These are phyloP conservation scores for Cyclophora albipunctata DNA, from an alignment of 2,888 invertebrate genomes.

Conservation along the genomic window DNA sequence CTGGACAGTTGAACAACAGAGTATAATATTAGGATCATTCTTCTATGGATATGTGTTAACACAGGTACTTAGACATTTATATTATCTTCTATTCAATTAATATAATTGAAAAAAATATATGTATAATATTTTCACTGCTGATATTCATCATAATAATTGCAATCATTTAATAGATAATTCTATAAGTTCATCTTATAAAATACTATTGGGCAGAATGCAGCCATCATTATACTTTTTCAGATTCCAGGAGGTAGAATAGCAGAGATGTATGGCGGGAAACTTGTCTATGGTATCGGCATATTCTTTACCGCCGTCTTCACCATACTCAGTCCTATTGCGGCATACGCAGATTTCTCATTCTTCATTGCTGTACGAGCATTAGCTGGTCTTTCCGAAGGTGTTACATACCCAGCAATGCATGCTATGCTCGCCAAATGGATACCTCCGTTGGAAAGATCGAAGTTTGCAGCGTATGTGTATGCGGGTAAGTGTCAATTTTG, in stretches of 20 bases:
- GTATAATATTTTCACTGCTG: too few relatives aligned
- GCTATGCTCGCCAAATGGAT: constrained; percentile 95
- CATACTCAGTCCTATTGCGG: constrained; percentile 87
- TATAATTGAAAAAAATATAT: too few relatives aligned
- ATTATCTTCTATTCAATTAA: too few relatives aligned
- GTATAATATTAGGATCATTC: constrained; percentile 87
- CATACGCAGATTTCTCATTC: constrained; percentile 78
- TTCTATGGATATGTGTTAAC: constrained; percentile 89
- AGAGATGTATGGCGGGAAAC: constrained; percentile 90
- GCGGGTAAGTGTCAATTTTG: constrained; percentile 72
- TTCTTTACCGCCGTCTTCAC: constrained; percentile 88
- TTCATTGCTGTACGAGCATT: constrained; percentile 85
- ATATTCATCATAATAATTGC: too few relatives aligned
- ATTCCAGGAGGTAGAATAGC: constrained; percentile 87
- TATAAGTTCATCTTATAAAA: too few relatives aligned
- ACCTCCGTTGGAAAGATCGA: constrained; percentile 91
- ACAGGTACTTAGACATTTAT: constrained; percentile 65
- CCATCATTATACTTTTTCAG: constrained; percentile 23
- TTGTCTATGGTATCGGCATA: constrained; percentile 88
- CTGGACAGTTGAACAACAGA: constrained; percentile 87
- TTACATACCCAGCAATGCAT: constrained; percentile 96
- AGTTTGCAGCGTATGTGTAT: constrained; percentile 91
- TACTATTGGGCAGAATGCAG: too few relatives aligned
- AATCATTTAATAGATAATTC: too few relatives aligned
- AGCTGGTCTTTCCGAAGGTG: constrained; percentile 91